phyloP scores from a whole-genome alignment of 1,140 invertebrate genomes.

The Heliconius congener region DNA sequence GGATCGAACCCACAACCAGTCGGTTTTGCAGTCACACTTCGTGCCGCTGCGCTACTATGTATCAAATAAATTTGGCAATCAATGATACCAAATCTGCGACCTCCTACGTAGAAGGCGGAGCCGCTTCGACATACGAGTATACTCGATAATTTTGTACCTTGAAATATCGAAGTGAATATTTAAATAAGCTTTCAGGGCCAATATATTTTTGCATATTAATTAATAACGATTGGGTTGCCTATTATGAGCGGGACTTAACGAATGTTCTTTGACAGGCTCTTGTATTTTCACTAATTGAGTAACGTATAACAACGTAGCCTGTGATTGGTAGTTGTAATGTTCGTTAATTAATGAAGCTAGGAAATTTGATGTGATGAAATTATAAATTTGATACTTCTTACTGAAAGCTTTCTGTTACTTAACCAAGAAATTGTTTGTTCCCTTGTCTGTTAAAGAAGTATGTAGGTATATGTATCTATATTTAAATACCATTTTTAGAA shows the following conservation, averaged over 20 bases:
- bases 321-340: background rate
- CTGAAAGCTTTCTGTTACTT: background rate
- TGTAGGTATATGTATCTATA: too few relatives aligned
- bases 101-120: background rate
- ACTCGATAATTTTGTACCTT: background rate
- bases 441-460: too few relatives aligned
- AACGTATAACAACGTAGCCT: background rate
- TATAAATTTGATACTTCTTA: background rate
- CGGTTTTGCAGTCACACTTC: too few relatives aligned
- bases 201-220: slow-evolving; percentile 29
- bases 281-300: slow-evolving; percentile 24
- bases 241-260: slow-evolving; percentile 21
- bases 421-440: background rate
- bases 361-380: background rate
- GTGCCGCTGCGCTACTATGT: background rate
- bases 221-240: slow-evolving; percentile 26
- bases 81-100: background rate
- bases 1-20: too few relatives aligned
- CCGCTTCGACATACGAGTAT: background rate
- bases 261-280: slow-evolving; percentile 32
- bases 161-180: background rate
- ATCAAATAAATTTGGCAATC: background rate
- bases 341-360: background rate
- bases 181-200: slow-evolving; percentile 24
- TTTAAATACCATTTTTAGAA: too few relatives aligned